These are phyloP conservation scores for Emmelina monodactyla DNA, from an alignment of 2,888 invertebrate genomes.

Conservation along the genomic window DNA sequence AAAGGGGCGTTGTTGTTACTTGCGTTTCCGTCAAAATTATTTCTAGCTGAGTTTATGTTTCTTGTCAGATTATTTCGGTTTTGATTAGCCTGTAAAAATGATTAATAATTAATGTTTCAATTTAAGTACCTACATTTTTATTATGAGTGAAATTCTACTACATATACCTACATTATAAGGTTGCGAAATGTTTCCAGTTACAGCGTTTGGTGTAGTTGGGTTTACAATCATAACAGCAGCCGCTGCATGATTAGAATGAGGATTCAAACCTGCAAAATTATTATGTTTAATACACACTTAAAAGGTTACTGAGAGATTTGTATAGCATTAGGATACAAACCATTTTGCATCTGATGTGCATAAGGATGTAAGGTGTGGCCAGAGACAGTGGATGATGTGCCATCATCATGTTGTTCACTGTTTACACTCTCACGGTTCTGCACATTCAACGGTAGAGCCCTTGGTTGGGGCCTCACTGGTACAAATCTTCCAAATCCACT, in stretches of 20 bases:
- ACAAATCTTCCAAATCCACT: constrained; percentile 61
- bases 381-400: constrained; percentile 33
- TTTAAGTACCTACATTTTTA: not conserved
- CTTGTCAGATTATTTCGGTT: constrained; percentile 54
- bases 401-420: constrained; percentile 46
- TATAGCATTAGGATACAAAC: constrained; percentile 21
- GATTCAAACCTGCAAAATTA: constrained; percentile 35
- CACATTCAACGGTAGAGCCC: constrained; percentile 47
- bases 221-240: constrained; percentile 65
- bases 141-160: not conserved
- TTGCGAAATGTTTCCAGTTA: constrained; percentile 48
- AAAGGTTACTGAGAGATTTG: not conserved
- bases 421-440: constrained; percentile 48
- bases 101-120: not conserved
- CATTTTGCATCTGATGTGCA: constrained; percentile 57
- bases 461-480: constrained; percentile 58
- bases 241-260: constrained; percentile 56
- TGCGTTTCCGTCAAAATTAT: constrained; percentile 43
- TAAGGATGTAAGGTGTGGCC: constrained; percentile 51
- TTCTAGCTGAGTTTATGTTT: constrained; percentile 49
- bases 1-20: constrained; percentile 46
- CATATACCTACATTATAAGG: constrained; percentile 44
- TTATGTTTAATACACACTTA: not conserved
- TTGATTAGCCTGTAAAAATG: constrained; percentile 24
- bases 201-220: constrained; percentile 58